These are phyloP conservation scores for Scrobipalpa atriplicella DNA, from an alignment of 2,888 invertebrate species.

Conservation along the genomic window DNA sequence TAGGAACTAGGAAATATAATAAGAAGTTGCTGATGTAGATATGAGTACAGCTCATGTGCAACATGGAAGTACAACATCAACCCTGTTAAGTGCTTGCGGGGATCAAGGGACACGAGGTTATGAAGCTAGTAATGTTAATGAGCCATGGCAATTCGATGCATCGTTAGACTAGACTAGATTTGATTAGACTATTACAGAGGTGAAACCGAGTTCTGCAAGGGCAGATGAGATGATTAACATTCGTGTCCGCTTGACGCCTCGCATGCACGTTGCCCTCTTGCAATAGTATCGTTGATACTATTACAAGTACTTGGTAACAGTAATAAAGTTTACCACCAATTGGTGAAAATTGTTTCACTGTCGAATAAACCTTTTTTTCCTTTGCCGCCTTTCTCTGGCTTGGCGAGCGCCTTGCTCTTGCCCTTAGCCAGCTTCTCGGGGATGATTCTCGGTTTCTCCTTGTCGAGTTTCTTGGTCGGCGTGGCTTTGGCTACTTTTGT, in stretches of 20 bases:
- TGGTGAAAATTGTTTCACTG: constrained; percentile 85
- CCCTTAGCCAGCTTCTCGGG: constrained; percentile 68
- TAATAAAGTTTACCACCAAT: constrained; percentile 86
- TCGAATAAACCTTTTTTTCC: constrained; percentile 93
- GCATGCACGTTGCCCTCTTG: constrained; percentile 61
- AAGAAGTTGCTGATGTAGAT: constrained; percentile 39
- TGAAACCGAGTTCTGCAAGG: constrained; percentile 54
- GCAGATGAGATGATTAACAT: constrained; percentile 57
- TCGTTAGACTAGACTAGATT: constrained; percentile 59
- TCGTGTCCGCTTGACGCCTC: constrained; percentile 77
- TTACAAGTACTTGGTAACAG: constrained; percentile 58
- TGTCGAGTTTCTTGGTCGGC: constrained; percentile 79
- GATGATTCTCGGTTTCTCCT: constrained; percentile 64
- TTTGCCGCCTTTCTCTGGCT: constrained; percentile 82
- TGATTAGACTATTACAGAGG: constrained; percentile 50
- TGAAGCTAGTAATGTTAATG: constrained; percentile 69
- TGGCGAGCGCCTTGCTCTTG: constrained; percentile 79
- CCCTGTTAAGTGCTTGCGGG: constrained; percentile 75
- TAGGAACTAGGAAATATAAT: constrained; percentile 29
- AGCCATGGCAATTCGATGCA: constrained; percentile 61
- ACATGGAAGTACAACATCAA: constrained; percentile 73
- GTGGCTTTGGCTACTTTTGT: constrained; percentile 92
- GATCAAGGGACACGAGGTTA: constrained; percentile 81
- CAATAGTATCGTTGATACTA: constrained; percentile 59
- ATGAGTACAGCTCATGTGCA: constrained; percentile 67